These are phyloP conservation scores for Watsonalla binaria DNA, from an alignment of 2,888 invertebrate genomes.

Conservation along the genomic window DNA sequence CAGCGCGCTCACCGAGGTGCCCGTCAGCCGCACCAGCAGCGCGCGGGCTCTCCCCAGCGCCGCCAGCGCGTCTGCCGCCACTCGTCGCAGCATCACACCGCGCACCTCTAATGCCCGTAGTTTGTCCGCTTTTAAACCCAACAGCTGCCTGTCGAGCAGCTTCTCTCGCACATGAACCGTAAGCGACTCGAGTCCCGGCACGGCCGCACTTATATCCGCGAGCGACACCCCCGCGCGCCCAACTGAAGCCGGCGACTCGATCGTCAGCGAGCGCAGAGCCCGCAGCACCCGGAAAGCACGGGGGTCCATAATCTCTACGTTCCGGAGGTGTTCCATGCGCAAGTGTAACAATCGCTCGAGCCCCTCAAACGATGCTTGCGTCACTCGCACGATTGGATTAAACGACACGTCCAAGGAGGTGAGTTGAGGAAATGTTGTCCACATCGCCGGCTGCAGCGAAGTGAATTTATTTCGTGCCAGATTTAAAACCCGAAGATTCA, in stretches of 20 bases:
- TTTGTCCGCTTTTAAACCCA: constrained; percentile 84
- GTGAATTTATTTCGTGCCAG: constrained; percentile 84
- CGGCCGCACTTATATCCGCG: constrained; percentile 29
- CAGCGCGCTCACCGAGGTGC: constrained; percentile 84
- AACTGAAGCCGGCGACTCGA: constrained; percentile 80
- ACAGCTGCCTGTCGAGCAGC: constrained; percentile 83
- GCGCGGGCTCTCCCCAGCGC: constrained; percentile 83
- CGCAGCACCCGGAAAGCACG: constrained; percentile 82
- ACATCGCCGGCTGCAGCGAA: constrained; percentile 82
- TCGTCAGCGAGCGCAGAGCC: constrained; percentile 80
- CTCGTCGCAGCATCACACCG: constrained; percentile 82
- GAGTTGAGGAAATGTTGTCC: constrained; percentile 81
- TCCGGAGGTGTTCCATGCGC: constrained; percentile 82
- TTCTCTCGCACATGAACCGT: constrained; percentile 81
- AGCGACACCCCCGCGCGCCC: constrained; percentile 39
- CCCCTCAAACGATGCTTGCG: constrained; percentile 81
- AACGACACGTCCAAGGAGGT: constrained; percentile 85
- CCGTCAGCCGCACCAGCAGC: constrained; percentile 81
- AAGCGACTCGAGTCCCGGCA: constrained; percentile 39
- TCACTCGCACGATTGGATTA: constrained; percentile 86
- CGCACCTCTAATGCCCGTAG: constrained; percentile 86
- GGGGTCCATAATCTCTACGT: constrained; percentile 83
- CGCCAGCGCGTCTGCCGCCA: constrained; percentile 83
- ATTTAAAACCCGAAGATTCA: constrained; percentile 81
- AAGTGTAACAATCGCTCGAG: constrained; percentile 83